phyloP scores from a whole-genome alignment of 2,888 invertebrate genomes.

The Melanargia galathea region DNA sequence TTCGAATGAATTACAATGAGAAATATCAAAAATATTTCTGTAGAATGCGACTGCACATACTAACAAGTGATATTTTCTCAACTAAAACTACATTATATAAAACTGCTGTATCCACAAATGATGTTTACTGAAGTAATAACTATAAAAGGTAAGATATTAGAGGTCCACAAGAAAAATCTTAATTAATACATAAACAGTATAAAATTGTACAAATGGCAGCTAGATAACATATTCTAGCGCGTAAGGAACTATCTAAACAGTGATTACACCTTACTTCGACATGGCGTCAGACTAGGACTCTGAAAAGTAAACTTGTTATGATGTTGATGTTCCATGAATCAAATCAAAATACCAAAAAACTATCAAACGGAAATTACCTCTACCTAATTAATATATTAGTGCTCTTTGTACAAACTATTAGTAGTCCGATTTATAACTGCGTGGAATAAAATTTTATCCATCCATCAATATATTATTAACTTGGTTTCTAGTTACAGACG shows the following conservation, averaged over 20 bases:
- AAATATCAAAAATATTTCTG: not conserved
- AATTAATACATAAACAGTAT: not conserved
- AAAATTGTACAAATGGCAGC: not conserved
- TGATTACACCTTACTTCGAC: slow-evolving; percentile 21
- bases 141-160: not conserved
- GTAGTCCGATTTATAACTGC: slow-evolving; percentile 1
- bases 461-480: too few species aligned
- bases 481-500: too few species aligned
- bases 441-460: not conserved
- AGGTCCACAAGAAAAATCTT: not conserved
- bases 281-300: slow-evolving; percentile 10
- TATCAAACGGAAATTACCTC: slow-evolving; percentile 39
- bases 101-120: not conserved
- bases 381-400: slow-evolving; percentile 24
- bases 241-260: not conserved
- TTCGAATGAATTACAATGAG: too few species aligned
- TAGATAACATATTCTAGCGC: not conserved
- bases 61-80: not conserved
- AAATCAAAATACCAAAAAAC: slow-evolving; percentile 42
- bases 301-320: slow-evolving; percentile 30
- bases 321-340: slow-evolving; percentile 34
- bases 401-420: slow-evolving; percentile 28
- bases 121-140: not conserved
- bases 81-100: not conserved
- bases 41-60: not conserved